Evolutionary conservation across 2,888 invertebrate species (phyloP), one percentile per base, ranked within the genome.

Genomic region (Mythimna pallens): DNA sequence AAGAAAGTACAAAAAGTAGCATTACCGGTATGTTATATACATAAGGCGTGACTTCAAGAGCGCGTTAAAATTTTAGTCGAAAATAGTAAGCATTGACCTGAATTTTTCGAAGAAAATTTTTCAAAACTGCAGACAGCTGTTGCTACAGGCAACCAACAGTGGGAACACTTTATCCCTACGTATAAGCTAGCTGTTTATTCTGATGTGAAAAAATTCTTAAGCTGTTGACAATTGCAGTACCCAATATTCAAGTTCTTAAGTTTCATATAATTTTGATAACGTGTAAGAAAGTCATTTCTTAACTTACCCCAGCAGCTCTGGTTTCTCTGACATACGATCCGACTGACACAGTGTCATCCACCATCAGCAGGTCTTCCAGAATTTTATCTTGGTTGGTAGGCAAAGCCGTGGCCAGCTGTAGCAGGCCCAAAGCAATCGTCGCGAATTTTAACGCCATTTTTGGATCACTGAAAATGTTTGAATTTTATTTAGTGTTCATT

Each of bases 281-380:
- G 17, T 47, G 17, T 47, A 47, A 17, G 0, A 50, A 50, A 52
- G 50, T 52, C 8, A 52, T 52, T n/a, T 59, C 14, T 22, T 22
- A 47, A 88, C 93, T 93, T 87, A 96, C 96, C 88, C 96, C 91
- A 75, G 96, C 96, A 20, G 97, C 97, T 85, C 97, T 93, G 0
- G 97, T 94, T 92, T 97, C 97, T 61, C 97, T 92, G 30, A 97
- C 92, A 80, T 96, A 97, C 10, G 97, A 97, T 74, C 97, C 97
- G 9, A 97, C 96, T 36, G 97, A 93, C 75, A 94, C 92, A 0
- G 97, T 96, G 84, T 97, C 97, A 81, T 94, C 96, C 25, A 93
- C 94, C 72, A 94, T 85, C 76, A 93, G 91, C 76, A 95, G 86
- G 66, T 95, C 96, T 63, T 93, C 91, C 12, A 95, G 89, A 3